A percentile compares a stretch with the other conserved stretches of the same genome.
Evolutionary conservation across 2,113 vertebrate species (phyloP).

Genomic region (Nesoenas mayeri): DNA sequence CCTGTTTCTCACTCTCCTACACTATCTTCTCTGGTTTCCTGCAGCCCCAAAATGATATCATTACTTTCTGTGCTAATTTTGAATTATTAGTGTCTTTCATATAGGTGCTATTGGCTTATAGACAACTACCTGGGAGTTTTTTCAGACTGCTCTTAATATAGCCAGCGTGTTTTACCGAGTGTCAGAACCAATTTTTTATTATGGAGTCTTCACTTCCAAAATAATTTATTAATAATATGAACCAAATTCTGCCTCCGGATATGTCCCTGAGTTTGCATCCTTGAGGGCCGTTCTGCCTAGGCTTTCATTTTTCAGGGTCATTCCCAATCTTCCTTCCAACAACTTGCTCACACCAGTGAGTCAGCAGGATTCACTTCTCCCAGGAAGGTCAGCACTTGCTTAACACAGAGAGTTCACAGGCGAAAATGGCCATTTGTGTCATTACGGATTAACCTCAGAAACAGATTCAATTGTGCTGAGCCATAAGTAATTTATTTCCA

Average conservation of each 20-base stretch:
- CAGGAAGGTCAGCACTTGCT: neutral
- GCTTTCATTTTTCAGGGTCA: neutral
- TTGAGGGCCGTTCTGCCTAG: neutral
- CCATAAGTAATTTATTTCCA: constrained; percentile 8
- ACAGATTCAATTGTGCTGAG: neutral
- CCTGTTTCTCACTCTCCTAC: neutral
- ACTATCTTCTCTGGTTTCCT: neutral
- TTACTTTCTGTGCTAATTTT: neutral
- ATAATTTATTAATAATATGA: neutral
- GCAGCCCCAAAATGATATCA: neutral
- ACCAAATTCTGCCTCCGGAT: neutral
- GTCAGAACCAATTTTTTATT: neutral
- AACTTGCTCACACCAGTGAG: neutral
- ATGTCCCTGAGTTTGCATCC: neutral
- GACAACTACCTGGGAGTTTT: neutral
- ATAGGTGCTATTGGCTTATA: neutral
- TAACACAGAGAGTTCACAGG: neutral
- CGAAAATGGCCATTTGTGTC: neutral
- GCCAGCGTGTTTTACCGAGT: neutral
- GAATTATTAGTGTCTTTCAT: neutral
- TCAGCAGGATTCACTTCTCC: neutral
- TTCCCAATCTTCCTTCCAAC: neutral
- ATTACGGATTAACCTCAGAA: neutral
- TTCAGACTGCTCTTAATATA: neutral
- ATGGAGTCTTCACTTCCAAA: neutral